Evolutionary conservation across 2,888 invertebrate species (phyloP), one percentile per base, ranked within the genome.

Genomic region (Sycophila texana): DNA sequence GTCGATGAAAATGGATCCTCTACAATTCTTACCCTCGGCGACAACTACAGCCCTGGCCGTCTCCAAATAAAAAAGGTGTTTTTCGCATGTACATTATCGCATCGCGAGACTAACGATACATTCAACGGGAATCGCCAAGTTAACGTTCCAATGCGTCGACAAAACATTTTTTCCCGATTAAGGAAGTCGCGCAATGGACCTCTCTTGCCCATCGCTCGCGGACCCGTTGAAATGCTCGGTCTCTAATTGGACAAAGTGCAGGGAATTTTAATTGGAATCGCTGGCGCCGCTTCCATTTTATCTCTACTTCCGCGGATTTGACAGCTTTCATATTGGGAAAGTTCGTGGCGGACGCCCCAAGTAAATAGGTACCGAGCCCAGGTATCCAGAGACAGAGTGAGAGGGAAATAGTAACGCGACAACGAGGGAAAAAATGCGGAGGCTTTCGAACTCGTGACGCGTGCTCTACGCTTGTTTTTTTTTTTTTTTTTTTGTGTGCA

Each of bases 261-360:
- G 74, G 47, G 57, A 58, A 79, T 79, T 79, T 79, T 79, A 79
- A 79, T 79, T 78, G 78, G 61, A 70, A 74, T 18, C 76, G 22
- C 61, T n/a, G 51, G 72, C 67, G 61, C 57, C 16, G 57, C 74
- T 74, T 74, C 63, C 63, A 68, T 39, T 79, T 70, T 74, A 13
- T 70, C 63, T 55, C 60, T 74, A 49, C 49, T 79, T 74, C 63
- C 39, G 18, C 74, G 66, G 71, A 71, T 74, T 79, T 70, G 79
- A 74, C 79, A 71, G 79, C 79, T 79, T 66, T 65, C 49, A 60
- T 74, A 79, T 79, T 79, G 74, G 71, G 74, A 79, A 79, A 74
- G 49, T 70, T 78, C 47, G 47, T 61, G 39, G 39, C 55, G 18
- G 26, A 51, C 51, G 68, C 53, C 60, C 53, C 68, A 16, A 67